A percentile compares a stretch with the other conserved stretches of the same genome.
These are phyloP conservation scores for Phaethornis superciliosus DNA, from an alignment of 2,113 vertebrate genomes.

Conservation along the genomic window DNA sequence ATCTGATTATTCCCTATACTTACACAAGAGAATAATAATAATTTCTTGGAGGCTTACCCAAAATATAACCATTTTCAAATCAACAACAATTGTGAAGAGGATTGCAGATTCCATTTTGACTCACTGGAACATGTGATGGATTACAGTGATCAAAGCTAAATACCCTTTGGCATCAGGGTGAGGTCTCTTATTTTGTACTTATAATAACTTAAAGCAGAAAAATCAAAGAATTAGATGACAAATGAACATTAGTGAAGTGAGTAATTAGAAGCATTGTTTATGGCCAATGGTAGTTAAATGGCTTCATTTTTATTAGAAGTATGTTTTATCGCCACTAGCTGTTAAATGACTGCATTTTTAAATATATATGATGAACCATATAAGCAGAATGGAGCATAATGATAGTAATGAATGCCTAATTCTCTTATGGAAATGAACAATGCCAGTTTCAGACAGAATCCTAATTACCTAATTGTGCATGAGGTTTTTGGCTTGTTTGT, in stretches of 20 bases:
- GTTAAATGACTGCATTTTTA: slow-evolving; percentile 5
- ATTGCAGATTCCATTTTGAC: slow-evolving; percentile 24
- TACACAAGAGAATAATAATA: not conserved
- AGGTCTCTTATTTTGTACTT: not conserved
- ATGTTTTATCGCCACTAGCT: not conserved
- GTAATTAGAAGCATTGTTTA: slow-evolving; percentile 33
- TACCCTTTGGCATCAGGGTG: not conserved
- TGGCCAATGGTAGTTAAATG: slow-evolving; percentile 26
- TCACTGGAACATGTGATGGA: not conserved
- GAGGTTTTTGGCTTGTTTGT: not conserved
- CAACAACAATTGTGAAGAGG: not conserved
- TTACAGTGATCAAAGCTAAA: slow-evolving; percentile 1
- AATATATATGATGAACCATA: slow-evolving; percentile 42
- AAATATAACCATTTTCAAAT: slow-evolving; percentile 31
- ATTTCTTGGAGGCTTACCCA: not conserved
- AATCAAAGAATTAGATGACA: slow-evolving; percentile 18
- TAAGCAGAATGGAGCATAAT: slow-evolving; percentile 13
- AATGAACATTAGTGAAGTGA: slow-evolving; percentile 15
- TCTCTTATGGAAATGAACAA: slow-evolving; percentile 22
- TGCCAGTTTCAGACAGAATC: not conserved
- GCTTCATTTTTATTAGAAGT: slow-evolving; percentile 26
- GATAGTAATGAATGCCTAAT: slow-evolving; percentile 16
- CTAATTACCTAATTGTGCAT: slow-evolving; percentile 1
- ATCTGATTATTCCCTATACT: not conserved
- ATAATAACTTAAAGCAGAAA: not conserved